Evolutionary conservation across 1,140 invertebrate genomes (phyloP).

Genomic region (Cydia fagiglandana): DNA sequence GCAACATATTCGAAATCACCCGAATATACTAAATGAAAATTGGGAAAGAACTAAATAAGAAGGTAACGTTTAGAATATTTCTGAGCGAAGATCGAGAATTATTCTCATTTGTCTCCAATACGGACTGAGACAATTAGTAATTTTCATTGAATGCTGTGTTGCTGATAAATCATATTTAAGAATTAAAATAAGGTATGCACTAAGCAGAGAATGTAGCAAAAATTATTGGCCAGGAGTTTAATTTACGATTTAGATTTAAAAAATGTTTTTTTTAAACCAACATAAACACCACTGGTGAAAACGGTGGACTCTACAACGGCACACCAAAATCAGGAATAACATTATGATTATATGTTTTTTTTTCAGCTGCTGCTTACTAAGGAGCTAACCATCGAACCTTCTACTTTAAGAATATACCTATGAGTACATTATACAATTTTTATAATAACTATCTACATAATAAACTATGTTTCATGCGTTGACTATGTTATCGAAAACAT

Average conservation of each 20-base stretch:
- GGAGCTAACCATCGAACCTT: slow-evolving; percentile 54
- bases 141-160: too few relatives aligned
- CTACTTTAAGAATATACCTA: slow-evolving; percentile 52
- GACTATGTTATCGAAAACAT: slow-evolving; percentile 66
- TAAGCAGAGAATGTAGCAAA: not conserved
- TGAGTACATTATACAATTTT: slow-evolving; percentile 54
- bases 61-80: too few relatives aligned
- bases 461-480: slow-evolving; percentile 53
- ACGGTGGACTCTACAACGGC: not conserved
- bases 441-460: slow-evolving; percentile 42
- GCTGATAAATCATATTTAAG: too few relatives aligned
- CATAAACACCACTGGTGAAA: not conserved
- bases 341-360: slow-evolving; percentile 42
- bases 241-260: too few relatives aligned
- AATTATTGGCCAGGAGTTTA: not conserved
- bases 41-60: too few relatives aligned
- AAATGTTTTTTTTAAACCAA: too few relatives aligned
- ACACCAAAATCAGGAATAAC: not conserved
- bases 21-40: too few relatives aligned
- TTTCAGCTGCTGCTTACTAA: slow-evolving; percentile 77
- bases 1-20: too few relatives aligned
- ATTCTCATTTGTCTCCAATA: too few relatives aligned
- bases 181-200: too few relatives aligned
- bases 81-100: too few relatives aligned
- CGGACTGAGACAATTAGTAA: too few relatives aligned